These are phyloP conservation scores for Eumaeus atala DNA, from an alignment of 1,140 invertebrate genomes.

Conservation along the genomic window DNA sequence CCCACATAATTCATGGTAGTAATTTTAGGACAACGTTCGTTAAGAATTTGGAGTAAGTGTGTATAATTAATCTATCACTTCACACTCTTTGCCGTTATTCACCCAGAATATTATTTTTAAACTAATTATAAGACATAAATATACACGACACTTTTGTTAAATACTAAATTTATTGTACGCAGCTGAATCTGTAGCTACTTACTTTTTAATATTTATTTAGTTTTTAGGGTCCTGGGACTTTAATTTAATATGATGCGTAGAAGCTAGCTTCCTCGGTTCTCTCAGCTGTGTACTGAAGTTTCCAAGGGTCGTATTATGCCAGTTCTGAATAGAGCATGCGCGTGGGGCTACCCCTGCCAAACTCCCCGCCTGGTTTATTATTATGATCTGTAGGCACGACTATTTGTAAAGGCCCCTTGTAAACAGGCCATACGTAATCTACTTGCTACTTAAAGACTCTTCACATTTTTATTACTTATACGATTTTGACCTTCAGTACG, in stretches of 20 bases:
- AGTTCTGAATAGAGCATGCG: slow-evolving; percentile 59
- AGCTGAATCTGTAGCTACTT: slow-evolving; percentile 30
- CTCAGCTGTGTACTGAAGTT: slow-evolving; percentile 63
- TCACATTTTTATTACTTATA: slow-evolving; percentile 19
- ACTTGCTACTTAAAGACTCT: slow-evolving; percentile 25
- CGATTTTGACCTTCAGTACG: slow-evolving; percentile 21
- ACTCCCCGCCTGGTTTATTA: slow-evolving; percentile 39
- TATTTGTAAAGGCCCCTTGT: slow-evolving; percentile 43
- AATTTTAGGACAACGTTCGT: too few species aligned
- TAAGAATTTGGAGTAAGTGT: too few species aligned
- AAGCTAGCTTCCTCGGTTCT: slow-evolving; percentile 36
- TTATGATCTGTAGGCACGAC: slow-evolving; percentile 31
- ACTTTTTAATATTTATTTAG: slow-evolving; percentile 55
- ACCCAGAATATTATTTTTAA: slow-evolving; percentile 3
- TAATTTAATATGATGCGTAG: slow-evolving; percentile 25
- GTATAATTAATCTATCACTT: too few species aligned
- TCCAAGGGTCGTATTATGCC: slow-evolving; percentile 40
- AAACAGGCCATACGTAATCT: slow-evolving; percentile 30
- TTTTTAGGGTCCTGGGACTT: slow-evolving; percentile 54
- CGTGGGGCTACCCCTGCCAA: slow-evolving; percentile 43
- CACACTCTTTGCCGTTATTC: too few species aligned
- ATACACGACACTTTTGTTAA: not conserved
- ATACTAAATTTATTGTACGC: not conserved
- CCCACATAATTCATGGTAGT: too few species aligned
- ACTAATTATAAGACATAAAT: slow-evolving; percentile 9